Percentiles rank a stretch among this genome's conserved stretches.
Evolutionary conservation across 2,113 vertebrate species (phyloP).

Genomic region (Aegypius monachus): DNA sequence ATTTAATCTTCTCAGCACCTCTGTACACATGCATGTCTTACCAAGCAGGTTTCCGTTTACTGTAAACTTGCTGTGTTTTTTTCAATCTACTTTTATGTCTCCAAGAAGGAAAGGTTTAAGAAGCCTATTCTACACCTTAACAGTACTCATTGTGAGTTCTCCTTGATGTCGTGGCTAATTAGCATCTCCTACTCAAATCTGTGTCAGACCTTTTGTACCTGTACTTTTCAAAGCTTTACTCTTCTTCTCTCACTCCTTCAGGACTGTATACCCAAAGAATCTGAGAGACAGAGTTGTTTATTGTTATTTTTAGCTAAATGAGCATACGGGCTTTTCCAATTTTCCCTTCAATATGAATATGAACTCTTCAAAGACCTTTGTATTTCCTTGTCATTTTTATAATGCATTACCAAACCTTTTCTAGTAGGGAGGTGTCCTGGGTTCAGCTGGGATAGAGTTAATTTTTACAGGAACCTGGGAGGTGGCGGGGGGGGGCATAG

Average conservation of each 20-base stretch:
- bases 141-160: neutral
- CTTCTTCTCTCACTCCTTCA: neutral
- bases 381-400: neutral
- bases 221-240: neutral
- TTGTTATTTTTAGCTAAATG: neutral
- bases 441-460: too few relatives aligned
- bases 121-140: neutral
- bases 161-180: neutral
- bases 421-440: too few relatives aligned
- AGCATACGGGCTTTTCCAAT: neutral
- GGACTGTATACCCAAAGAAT: neutral
- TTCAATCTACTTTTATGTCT: neutral
- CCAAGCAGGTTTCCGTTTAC: neutral
- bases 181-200: neutral
- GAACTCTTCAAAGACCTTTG: neutral
- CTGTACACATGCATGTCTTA: too few relatives aligned
- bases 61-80: neutral
- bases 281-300: accelerated
- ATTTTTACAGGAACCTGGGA: too few relatives aligned
- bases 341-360: neutral
- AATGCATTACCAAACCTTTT: neutral
- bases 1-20: neutral
- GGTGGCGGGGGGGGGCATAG: too few relatives aligned
- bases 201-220: neutral
- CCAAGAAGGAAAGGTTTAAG: neutral